Conservation (phyloP, 1,140 invertebrate species). For the Heliconius nattereri region DNA sequence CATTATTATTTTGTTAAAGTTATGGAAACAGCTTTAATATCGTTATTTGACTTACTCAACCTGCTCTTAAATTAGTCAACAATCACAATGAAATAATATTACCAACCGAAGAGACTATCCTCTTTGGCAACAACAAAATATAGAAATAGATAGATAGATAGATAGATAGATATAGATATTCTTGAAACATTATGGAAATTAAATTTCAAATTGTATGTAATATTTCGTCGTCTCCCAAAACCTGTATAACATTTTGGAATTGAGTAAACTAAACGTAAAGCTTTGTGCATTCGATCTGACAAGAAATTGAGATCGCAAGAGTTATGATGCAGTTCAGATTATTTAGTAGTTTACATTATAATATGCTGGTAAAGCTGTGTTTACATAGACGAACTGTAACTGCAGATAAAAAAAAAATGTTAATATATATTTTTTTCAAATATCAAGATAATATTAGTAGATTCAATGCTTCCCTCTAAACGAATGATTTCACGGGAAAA, state of each 20-base stretch:
- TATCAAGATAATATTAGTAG: neutral
- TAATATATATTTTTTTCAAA: neutral
- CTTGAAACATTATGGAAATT: conserved; percentile 30
- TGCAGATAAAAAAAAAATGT: neutral
- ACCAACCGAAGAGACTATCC: neutral
- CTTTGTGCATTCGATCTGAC: conserved; percentile 17
- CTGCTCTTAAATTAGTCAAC: neutral
- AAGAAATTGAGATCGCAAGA: conserved; percentile 17
- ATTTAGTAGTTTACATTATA: conserved; percentile 4
- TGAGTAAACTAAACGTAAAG: conserved; percentile 21
- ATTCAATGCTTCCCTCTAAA: too few relatives aligned
- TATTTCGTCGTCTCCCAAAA: conserved; percentile 12
- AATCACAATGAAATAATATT: neutral
- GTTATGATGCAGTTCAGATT: neutral
- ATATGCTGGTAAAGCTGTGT: neutral
- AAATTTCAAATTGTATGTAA: conserved; percentile 28
- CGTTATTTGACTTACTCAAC: neutral
- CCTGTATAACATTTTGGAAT: conserved; percentile 17
- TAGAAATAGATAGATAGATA: too few relatives aligned
- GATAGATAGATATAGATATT: neutral
- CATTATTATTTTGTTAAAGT: too few relatives aligned
- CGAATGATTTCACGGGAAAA: too few relatives aligned
- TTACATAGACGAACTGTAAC: neutral
- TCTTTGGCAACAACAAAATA: conserved; percentile 28
- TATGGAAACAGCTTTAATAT: neutral